phyloP scores from a whole-genome alignment of 2,888 invertebrate species.

The Apodemia hepburni region DNA sequence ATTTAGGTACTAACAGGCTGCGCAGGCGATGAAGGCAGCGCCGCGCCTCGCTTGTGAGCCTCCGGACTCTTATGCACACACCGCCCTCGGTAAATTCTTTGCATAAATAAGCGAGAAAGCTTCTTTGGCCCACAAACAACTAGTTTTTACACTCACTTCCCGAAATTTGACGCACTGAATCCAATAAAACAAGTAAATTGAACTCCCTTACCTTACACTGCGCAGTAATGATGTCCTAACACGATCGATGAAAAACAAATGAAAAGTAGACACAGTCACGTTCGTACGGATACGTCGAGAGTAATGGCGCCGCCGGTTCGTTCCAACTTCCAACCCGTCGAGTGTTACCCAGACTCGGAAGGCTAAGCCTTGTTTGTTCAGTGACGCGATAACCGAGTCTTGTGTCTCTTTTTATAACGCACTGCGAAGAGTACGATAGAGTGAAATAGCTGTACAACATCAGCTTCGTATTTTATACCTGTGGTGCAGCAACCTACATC shows the following conservation, averaged over 20 bases:
- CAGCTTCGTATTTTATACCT: conserved; percentile 47
- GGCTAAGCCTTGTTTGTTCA: conserved; percentile 73
- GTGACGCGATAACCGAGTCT: conserved; percentile 55
- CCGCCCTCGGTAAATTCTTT: conserved; percentile 76
- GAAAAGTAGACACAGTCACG: conserved; percentile 72
- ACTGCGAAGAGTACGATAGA: conserved; percentile 30
- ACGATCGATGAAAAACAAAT: conserved; percentile 73
- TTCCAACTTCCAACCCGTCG: conserved; percentile 56
- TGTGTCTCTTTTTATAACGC: conserved; percentile 43
- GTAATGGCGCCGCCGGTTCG: conserved; percentile 71
- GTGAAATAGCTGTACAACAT: conserved; percentile 42
- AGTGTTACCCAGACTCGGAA: conserved; percentile 68
- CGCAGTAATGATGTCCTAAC: conserved; percentile 73
- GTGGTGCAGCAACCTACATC: conserved; percentile 75
- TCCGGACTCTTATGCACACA: conserved; percentile 63
- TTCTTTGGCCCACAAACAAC: conserved; percentile 45
- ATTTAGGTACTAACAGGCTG: conserved; percentile 45
- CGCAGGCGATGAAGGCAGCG: conserved; percentile 69
- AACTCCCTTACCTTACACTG: conserved; percentile 74
- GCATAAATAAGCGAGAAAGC: conserved; percentile 77
- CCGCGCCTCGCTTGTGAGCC: conserved; percentile 61
- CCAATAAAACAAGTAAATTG: conserved; percentile 57
- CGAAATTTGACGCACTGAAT: conserved; percentile 57
- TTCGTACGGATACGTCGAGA: conserved; percentile 71
- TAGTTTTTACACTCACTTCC: conserved; percentile 54